Base-by-base conservation (phyloP, 2,888 invertebrate genomes). In the Tupiocoris notatus region DNA sequence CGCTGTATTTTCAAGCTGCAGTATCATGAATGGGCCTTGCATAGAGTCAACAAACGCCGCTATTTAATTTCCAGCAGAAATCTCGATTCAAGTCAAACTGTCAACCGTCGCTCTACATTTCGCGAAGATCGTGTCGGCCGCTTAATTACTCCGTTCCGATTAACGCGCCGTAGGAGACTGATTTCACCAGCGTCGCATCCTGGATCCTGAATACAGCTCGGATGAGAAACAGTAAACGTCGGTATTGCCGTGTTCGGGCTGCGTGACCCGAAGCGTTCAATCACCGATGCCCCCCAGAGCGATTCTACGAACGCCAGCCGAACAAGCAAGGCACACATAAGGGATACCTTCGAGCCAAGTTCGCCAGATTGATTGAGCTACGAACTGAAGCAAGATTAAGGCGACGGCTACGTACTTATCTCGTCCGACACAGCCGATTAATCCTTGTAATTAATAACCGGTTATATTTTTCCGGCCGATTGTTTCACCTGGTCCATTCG, bases 261-360 rank as follows among this genome's bases (percentile, higher is more conserved):
- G 70, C 70, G 70, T 70, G 70, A 70, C 70, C 70, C 39, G 24
- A 22, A 23, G 25, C 58, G 58, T 25, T 70, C 70, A 70, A 70
- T 70, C 70, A 70, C 70, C 56, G 39, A 39, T 39, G 39, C 6
- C 39, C 6, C 39, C 39, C 39, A 39, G 39, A 3, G 39, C 39
- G 12, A 39, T 39, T 39, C 39, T 12, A 7, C 39, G 12, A 39
- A 39, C 39, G 39, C 39, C 39, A 39, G 39, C 39, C 39, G 39
- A 39, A 39, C 39, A 12, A 39, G 39, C n/a, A n/a, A n/a, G n/a
- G n/a, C n/a, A n/a, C n/a, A n/a, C n/a, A n/a, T n/a, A n/a, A n/a
- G n/a, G n/a, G n/a, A n/a, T n/a, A n/a, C n/a, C n/a, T n/a, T 39
- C 39, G 39, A 39, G 3, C 39, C 39, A 12, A 39, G 39, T 39